Conservation (phyloP, 2,113 vertebrate genomes). For the Chrysemys picta region DNA sequence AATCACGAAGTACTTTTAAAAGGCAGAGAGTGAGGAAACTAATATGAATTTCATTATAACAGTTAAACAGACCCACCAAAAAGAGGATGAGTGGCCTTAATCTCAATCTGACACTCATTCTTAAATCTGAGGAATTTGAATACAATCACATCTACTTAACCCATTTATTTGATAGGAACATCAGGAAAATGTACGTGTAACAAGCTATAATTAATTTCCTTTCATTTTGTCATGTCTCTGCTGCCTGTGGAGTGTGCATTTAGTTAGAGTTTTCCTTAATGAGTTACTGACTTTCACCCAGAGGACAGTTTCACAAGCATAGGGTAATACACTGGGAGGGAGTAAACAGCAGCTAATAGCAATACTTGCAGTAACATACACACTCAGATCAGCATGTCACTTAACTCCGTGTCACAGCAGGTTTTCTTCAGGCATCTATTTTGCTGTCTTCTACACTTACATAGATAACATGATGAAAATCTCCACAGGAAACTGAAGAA, state of each 20-base stretch:
- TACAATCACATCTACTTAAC: neutral
- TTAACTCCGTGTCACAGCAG: slow-evolving; percentile 17
- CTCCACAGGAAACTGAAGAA: slow-evolving; percentile 55
- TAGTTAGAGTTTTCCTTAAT: slow-evolving; percentile 13
- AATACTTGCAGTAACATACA: neutral
- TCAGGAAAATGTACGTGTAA: neutral
- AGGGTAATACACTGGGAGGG: neutral
- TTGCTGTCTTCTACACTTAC: slow-evolving; percentile 37
- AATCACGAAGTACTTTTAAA: neutral
- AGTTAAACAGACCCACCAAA: neutral
- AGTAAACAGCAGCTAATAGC: slow-evolving; percentile 30
- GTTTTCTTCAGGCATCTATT: slow-evolving; percentile 55
- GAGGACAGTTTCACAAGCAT: slow-evolving; percentile 24
- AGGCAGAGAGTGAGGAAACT: neutral
- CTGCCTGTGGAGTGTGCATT: neutral
- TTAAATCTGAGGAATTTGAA: neutral
- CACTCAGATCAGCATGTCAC: slow-evolving; percentile 33
- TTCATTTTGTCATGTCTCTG: neutral
- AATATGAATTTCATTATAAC: neutral
- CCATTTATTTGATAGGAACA: neutral
- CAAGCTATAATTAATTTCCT: neutral
- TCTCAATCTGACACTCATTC: neutral
- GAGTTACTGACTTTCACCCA: neutral
- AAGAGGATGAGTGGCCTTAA: neutral
- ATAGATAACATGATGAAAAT: slow-evolving; percentile 48